A percentile compares a stretch with the other conserved stretches of the same genome.
Conservation (phyloP, 2,888 invertebrate species). For the Rotaria magnacalcarata region DNA sequence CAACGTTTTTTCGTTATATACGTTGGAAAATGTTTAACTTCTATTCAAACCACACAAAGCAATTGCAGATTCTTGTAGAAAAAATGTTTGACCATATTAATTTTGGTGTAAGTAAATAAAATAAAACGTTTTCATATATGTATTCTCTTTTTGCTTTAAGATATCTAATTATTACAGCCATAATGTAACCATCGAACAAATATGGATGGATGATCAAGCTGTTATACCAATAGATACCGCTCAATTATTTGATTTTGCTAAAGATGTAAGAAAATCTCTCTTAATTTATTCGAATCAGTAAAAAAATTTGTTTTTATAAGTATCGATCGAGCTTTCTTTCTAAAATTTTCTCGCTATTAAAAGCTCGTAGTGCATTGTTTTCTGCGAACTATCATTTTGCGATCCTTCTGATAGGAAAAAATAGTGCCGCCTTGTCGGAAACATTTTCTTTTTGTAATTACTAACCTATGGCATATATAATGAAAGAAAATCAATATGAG, state of each 20-base stretch:
- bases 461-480: too few relatives aligned
- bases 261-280: neutral
- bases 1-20: neutral
- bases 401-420: too few relatives aligned
- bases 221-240: neutral
- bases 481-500: too few relatives aligned
- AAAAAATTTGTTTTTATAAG: too few relatives aligned
- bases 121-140: neutral
- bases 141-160: neutral
- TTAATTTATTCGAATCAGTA: too few relatives aligned
- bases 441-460: too few relatives aligned
- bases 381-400: too few relatives aligned
- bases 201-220: neutral
- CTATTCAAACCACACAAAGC: neutral
- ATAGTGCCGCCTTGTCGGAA: too few relatives aligned
- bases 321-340: too few relatives aligned
- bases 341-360: too few relatives aligned
- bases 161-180: neutral
- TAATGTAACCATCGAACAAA: neutral
- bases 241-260: neutral
- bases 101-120: neutral
- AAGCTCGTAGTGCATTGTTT: too few relatives aligned
- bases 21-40: conserved; percentile 7
- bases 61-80: neutral
- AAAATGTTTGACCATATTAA: neutral